Evolutionary conservation across 30 jellyfish, hydroid and myxozoan species (phyloP), one percentile per base, ranked within the genome.

Genomic region (Morbakka virulenta): DNA sequence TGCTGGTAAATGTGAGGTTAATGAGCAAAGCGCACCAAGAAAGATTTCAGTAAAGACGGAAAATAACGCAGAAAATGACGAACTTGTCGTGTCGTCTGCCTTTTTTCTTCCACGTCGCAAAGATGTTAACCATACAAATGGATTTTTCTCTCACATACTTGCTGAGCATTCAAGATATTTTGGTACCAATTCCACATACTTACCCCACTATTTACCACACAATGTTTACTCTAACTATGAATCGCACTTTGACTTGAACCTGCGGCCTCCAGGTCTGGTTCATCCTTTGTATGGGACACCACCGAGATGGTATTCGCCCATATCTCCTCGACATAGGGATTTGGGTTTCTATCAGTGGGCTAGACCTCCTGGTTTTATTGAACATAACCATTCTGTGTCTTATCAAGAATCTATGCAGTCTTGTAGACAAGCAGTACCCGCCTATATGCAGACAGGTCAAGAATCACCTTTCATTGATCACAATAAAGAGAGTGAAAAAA

Each of bases 101-200:
- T 41, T 41, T 17, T 41, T 6, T 41, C 17, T 41, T 9, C 57
- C 57, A 41, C 57, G 57, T 9, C 28, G 94, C 13, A 78, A 51
- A 13, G 47, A 61, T 35, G 76, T 41, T 2, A 52, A 72, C 4
- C 62, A 83, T 23, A 9, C 86, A 9, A 82, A 64, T 47, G 79
- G 94, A 28, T 82, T 82, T 41, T 82, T 82, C 62, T 69, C 85
- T 26, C 86, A 70, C 12, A 80, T 47, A 33, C 85, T 82, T 1
- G 36, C 94, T 17, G 94, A 82, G 68, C 94, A 82, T 21, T 63
- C 83, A 4, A 41, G 94, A 22, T 41, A 6, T 41, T 41, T 41
- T 41, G 57, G 57, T 6, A 41, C 9, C 17, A 41, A 41, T 41
- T n/a, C n/a, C n/a, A 17, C 57, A 6, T 41, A 41, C 57, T 6